Percentiles rank a stretch among this genome's conserved stretches.
Evolutionary conservation across 2,113 vertebrate species (phyloP).

Genomic region (Amia ocellicauda): DNA sequence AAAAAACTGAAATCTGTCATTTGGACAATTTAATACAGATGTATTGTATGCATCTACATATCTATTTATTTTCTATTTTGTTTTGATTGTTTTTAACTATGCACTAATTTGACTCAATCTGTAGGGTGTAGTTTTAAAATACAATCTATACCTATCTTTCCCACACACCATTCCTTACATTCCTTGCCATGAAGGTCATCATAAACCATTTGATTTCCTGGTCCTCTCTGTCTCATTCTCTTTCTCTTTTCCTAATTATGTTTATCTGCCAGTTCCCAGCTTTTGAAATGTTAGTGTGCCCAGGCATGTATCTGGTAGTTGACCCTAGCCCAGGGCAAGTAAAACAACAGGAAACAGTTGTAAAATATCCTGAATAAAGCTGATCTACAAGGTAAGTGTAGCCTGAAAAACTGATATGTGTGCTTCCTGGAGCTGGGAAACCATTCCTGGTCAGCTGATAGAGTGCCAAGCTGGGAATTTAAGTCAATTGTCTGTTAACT

Average conservation of each 20-base stretch:
- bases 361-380: no score
- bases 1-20: no score
- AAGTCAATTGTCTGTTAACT: no score
- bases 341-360: conserved; percentile 17
- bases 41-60: no score
- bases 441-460: neutral
- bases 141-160: no score
- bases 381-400: neutral
- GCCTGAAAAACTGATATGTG: neutral
- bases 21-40: no score
- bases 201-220: neutral
- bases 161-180: neutral
- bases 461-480: no score
- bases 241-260: neutral
- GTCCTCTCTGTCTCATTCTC: neutral
- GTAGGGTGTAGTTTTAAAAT: no score
- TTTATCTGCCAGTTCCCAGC: neutral
- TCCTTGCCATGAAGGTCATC: no score
- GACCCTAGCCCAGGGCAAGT: neutral
- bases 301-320: neutral
- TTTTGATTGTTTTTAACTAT: no score
- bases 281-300: neutral
- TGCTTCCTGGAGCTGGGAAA: neutral
- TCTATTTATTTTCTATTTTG: no score
- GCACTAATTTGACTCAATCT: no score